Conservation (phyloP, 2,888 invertebrate genomes). For the Agrotis ipsilon region DNA sequence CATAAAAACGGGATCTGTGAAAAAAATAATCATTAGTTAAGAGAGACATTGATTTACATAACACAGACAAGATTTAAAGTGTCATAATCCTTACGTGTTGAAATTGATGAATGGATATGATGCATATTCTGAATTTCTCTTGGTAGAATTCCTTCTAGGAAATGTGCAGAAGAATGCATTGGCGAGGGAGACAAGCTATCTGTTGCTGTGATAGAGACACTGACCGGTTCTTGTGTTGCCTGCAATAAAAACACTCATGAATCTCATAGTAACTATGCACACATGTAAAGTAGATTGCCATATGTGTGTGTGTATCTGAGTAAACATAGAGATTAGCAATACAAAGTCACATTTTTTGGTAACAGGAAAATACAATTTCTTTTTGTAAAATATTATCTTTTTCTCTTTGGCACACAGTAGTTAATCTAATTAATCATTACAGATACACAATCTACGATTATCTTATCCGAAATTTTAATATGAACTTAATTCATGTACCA, state of each 20-base stretch:
- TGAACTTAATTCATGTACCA: neutral
- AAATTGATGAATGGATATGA: conserved; percentile 97
- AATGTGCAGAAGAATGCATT: conserved; percentile 99
- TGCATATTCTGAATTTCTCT: conserved; percentile 92
- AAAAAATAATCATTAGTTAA: neutral
- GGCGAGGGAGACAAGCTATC: conserved; percentile 96
- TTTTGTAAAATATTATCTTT: no score
- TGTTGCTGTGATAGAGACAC: conserved; percentile 94
- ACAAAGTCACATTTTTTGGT: no score
- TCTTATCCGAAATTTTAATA: neutral
- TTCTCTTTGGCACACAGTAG: neutral
- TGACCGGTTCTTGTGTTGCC: conserved; percentile 86
- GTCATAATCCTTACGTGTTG: conserved; percentile 90
- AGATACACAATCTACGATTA: neutral
- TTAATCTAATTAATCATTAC: neutral
- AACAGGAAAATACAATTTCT: no score
- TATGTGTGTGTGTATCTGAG: no score
- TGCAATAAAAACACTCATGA: conserved; percentile 66
- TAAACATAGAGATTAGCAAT: no score
- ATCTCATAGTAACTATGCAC: neutral
- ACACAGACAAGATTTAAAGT: no score
- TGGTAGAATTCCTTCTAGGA: conserved; percentile 94
- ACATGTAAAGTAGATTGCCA: no score
- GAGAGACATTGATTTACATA: no score
- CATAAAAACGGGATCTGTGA: conserved; percentile 91